These are phyloP conservation scores for Andricus quercusramuli DNA, from an alignment of 2,888 invertebrate genomes.

Conservation along the genomic window DNA sequence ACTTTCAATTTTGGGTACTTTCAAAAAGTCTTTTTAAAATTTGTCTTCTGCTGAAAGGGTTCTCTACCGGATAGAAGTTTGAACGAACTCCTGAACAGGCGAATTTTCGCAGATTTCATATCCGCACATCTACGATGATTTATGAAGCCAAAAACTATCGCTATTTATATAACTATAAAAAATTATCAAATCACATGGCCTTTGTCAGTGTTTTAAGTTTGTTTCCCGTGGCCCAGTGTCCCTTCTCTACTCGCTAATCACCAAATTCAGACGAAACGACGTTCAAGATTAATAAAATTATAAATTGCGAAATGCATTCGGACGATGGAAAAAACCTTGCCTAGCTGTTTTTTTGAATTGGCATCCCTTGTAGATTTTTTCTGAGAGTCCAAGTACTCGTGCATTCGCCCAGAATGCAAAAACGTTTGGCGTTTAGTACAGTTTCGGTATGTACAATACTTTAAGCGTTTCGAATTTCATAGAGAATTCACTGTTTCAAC, in stretches of 20 bases:
- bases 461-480: not conserved
- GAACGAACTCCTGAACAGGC: not conserved
- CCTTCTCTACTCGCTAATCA: conserved; percentile 8
- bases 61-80: not conserved
- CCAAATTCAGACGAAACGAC: not conserved
- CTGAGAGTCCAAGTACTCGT: not conserved
- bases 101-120: conserved; percentile 27
- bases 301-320: not conserved
- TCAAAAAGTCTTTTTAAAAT: no score
- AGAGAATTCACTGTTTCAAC: conserved; percentile 44
- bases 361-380: not conserved
- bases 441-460: conserved; percentile 1
- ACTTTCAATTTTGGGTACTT: not conserved
- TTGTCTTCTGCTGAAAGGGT: not conserved
- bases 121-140: conserved; percentile 4
- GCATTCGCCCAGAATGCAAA: not conserved
- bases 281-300: not conserved
- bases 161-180: not conserved
- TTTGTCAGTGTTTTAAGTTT: not conserved
- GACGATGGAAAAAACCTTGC: conserved; percentile 1
- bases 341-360: not conserved
- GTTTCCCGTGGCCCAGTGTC: not conserved
- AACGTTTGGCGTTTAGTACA: not conserved
- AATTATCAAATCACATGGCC: conserved; percentile 11
- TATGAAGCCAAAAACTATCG: not conserved